Base-by-base conservation (phyloP, 2,888 invertebrate species). In the Oxystoma pomonae region DNA sequence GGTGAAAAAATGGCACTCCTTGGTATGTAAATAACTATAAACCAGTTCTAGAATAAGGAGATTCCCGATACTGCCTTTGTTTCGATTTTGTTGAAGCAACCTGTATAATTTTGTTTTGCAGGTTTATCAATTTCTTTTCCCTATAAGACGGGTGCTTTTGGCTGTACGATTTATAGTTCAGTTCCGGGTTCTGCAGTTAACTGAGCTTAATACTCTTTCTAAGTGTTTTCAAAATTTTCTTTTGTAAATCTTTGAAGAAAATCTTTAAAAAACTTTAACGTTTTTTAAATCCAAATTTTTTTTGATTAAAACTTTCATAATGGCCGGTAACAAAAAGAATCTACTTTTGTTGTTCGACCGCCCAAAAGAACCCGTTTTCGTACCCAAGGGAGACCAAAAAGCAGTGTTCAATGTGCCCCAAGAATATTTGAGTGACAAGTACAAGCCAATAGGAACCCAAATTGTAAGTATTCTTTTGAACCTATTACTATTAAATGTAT, bases 341-440 rank as follows among this genome's bases (percentile, higher is more conserved):
- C 77, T 90, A 12, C 78, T 88, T 70, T 78, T 87, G 72, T 83
- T 92, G 69, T 90, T 89, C 80, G 89, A 91, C 74, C 86, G 91
- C 51, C 91, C 91, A 9, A 83, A 85, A 66, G 91, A 92, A 79
- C 91, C 91, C 0, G 85, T 88, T 64, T 91, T 91, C 79, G 86
- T 90, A 81, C 87, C 87, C 68, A 92, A 91, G 79, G 90, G 90
- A 1, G 85, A 86, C 16, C 85, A 87, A 0, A 83, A 83, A 65
- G 80, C 83, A 17, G 78, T 85, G 16, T 90, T 90, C 68, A 83
- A 87, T 67, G 82, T 90, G 2, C 66, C 68, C 7, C 63, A 59
- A 9, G 66, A 67, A 16, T 70, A 69, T 58, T 62, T 70, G 61
- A 53, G 53, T 19, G 53, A 63, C 63, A 64, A 66, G 63, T 17